These are phyloP conservation scores for Yponomeuta evonymella DNA, from an alignment of 2,888 invertebrate species.

Conservation along the genomic window DNA sequence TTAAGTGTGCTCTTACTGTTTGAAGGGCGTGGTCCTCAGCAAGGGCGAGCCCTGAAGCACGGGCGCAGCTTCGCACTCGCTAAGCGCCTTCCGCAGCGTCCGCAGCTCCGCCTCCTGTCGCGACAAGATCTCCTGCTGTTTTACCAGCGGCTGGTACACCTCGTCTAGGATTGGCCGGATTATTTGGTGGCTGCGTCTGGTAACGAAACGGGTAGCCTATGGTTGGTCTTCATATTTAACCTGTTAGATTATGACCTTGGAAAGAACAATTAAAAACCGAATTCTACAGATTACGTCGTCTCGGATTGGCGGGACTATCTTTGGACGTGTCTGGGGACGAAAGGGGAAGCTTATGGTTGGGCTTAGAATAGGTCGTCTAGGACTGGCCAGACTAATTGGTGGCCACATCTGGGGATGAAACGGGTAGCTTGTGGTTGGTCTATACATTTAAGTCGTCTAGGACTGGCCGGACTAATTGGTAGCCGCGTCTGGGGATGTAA, in stretches of 20 bases:
- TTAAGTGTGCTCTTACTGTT: conserved; percentile 26
- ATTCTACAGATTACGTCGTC: too few species aligned
- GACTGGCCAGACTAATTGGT: not conserved
- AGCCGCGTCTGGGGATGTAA: conserved; percentile 41
- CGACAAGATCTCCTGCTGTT: conserved; percentile 81
- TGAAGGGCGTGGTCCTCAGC: conserved; percentile 58
- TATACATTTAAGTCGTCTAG: conserved; percentile 71
- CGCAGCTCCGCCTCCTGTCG: conserved; percentile 74
- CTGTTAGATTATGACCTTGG: too few species aligned
- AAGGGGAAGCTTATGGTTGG: not conserved
- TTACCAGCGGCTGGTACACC: conserved; percentile 86
- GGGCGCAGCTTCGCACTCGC: conserved; percentile 48
- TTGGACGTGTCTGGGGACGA: not conserved
- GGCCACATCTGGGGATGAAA: too few species aligned
- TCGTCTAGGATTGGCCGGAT: conserved; percentile 84
- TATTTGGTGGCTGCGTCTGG: conserved; percentile 64
- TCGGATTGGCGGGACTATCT: too few species aligned
- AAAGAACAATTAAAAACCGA: too few species aligned
- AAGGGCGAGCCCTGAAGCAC: conserved; percentile 50
- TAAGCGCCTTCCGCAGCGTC: conserved; percentile 50
- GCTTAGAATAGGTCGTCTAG: not conserved
- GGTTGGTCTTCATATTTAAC: too few species aligned
- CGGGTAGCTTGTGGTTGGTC: too few species aligned
- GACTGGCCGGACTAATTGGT: conserved; percentile 80
- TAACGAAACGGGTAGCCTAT: conserved; percentile 3